These are phyloP conservation scores for Trialeurodes vaporariorum DNA, from an alignment of 1,140 invertebrate genomes.

Conservation along the genomic window DNA sequence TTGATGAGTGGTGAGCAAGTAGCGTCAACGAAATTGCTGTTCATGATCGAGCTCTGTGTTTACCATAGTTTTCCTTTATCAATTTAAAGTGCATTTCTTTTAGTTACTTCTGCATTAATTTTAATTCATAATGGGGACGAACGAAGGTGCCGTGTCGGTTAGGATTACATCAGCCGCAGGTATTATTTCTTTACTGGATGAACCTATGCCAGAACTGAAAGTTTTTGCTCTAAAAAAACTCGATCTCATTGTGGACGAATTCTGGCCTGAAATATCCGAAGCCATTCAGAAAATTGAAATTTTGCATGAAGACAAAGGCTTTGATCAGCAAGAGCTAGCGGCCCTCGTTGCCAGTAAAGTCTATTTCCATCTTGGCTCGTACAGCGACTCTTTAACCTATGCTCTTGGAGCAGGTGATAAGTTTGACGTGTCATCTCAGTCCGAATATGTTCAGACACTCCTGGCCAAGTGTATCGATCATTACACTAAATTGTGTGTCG, in stretches of 20 bases:
- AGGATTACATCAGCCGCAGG: conserved; percentile 51
- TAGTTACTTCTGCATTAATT: not conserved
- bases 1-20: not conserved
- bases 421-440: conserved; percentile 85
- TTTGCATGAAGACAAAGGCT: conserved; percentile 82
- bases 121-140: not conserved
- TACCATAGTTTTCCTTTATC: not conserved
- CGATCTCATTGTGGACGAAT: conserved; percentile 89
- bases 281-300: conserved; percentile 96
- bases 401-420: conserved; percentile 84
- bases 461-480: conserved; percentile 87
- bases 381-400: conserved; percentile 89
- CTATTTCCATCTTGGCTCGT: conserved; percentile 93
- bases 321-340: conserved; percentile 80
- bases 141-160: not conserved
- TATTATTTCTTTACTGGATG: conserved; percentile 90
- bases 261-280: conserved; percentile 98
- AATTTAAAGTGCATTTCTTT: not conserved
- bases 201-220: conserved; percentile 83
- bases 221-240: conserved; percentile 84
- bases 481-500: conserved; percentile 75
- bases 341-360: conserved; percentile 97
- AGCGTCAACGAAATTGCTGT: not conserved
- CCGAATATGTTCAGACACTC: conserved; percentile 94
- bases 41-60: not conserved